Base-by-base conservation (phyloP, 2,797 vertebrate genomes). In the Danionella dracula region DNA sequence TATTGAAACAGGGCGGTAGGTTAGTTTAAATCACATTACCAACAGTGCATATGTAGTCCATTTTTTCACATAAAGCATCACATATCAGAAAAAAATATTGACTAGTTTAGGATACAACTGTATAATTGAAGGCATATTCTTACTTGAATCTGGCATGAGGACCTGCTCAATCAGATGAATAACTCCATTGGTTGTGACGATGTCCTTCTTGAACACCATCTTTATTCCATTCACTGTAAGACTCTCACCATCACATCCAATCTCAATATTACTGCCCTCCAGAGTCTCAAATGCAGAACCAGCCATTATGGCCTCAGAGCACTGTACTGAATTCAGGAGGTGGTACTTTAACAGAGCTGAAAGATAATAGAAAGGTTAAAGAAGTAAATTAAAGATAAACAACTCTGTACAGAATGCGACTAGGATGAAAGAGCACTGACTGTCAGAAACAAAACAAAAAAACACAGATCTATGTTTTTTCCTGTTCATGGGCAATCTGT, bases 171-270 rank as follows among this genome's bases (percentile, higher is more conserved):
- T 94, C 68, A 95, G 82, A 78, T 99, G 96, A 82, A 99, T 93
- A 54, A 99, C 94, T 0, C 96, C 96, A 11, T 99, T 99, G 73
- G 82, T 92, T 59, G 93, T 86, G 34, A 97, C 90, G 16, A 99
- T 93, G 78, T 99, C 96, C 79, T 97, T 99, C 77, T 90, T 92
- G 76, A 93, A 90, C 66, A 97, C 93, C 91, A 98, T 97, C 83
- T 93, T 95, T 74, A 95, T 87, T 51, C 95, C 96, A 2, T 99
- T 98, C 42, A 99, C 85, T 0, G 93, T 97, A 58, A 99, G 79
- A 55, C 90, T 94, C 77, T 95, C 90, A 0, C 96, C 94, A 27
- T 98, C 90, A 48, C 96, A 99, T 48, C 94, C 94, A 4, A 99
- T 83, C 84, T 95, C 89, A 40, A 98, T 74, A n/a, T 79, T 89